A percentile compares a stretch with the other conserved stretches of the same genome.
Evolutionary conservation across 1,140 invertebrate species (phyloP).

Genomic region (Halyomorpha halys): DNA sequence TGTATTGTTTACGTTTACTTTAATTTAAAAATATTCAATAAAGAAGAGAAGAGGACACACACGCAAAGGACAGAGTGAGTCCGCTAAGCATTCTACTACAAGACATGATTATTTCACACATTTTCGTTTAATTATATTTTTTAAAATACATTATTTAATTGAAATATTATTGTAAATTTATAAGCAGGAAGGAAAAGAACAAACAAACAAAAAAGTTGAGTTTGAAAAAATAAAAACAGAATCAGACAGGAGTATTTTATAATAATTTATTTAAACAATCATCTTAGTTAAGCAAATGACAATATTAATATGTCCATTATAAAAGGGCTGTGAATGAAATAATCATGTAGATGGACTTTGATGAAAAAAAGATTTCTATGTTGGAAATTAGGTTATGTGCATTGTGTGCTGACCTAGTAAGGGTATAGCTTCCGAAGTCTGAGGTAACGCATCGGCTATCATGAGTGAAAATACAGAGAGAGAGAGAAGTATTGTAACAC

Average conservation of each 20-base stretch:
- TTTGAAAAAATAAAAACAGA: no score
- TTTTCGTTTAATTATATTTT: background rate
- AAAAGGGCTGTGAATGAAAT: conserved; percentile 21
- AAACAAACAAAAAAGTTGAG: no score
- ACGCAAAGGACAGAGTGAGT: conserved; percentile 27
- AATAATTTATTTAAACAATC: conserved; percentile 11
- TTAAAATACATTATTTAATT: background rate
- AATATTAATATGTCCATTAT: background rate
- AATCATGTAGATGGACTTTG: conserved; percentile 29
- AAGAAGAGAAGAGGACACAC: conserved; percentile 23
- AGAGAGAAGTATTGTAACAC: conserved; percentile 63
- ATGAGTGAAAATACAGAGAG: conserved; percentile 65
- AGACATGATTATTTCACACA: conserved; percentile 27
- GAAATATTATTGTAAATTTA: background rate
- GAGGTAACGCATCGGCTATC: conserved; percentile 53
- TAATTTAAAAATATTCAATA: conserved; percentile 18
- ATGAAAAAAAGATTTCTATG: conserved; percentile 26
- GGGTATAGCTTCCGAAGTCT: conserved; percentile 58
- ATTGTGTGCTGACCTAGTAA: conserved; percentile 48
- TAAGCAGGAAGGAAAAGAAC: no score
- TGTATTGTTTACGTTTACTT: conserved; percentile 23
- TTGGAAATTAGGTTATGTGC: conserved; percentile 28
- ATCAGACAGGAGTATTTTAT: no score
- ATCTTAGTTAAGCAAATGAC: conserved; percentile 11
- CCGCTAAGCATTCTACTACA: conserved; percentile 28